Evolutionary conservation across 2,113 vertebrate genomes (phyloP).

Genomic region (Isurus oxyrinchus): DNA sequence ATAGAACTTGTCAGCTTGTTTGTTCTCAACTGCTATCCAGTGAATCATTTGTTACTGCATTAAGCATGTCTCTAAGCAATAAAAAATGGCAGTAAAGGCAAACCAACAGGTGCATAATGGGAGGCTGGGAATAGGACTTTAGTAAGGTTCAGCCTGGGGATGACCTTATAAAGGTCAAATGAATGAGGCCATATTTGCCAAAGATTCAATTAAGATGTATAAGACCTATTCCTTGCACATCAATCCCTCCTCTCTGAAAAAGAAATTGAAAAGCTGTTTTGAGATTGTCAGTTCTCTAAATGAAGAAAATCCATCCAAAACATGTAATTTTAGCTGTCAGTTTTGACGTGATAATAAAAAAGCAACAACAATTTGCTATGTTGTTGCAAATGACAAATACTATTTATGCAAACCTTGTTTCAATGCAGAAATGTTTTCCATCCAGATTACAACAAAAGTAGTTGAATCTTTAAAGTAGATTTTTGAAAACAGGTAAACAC

Average conservation of each 20-base stretch:
- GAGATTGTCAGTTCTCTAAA: neutral
- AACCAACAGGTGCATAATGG: neutral
- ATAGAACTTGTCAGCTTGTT: slow-evolving; percentile 22
- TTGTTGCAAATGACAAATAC: neutral
- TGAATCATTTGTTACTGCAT: neutral
- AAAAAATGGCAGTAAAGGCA: neutral
- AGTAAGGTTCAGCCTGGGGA: neutral
- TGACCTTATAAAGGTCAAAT: slow-evolving; percentile 17
- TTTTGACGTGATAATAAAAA: slow-evolving; percentile 22
- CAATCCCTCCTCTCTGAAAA: neutral
- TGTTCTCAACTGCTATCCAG: neutral
- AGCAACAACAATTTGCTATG: neutral
- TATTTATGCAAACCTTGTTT: neutral
- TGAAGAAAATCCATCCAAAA: slow-evolving; percentile 2
- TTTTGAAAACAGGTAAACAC: neutral
- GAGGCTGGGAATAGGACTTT: neutral
- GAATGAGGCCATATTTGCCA: neutral
- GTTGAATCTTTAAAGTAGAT: neutral
- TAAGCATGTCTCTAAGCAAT: neutral
- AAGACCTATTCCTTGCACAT: neutral
- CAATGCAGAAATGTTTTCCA: neutral
- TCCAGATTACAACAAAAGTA: neutral
- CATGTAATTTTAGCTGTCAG: neutral
- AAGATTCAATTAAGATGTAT: neutral
- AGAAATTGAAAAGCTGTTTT: slow-evolving; percentile 1